A percentile compares a stretch with the other conserved stretches of the same genome.
phyloP scores from a whole-genome alignment of 2,888 invertebrate species.

The Scaptomyza polygonia region DNA sequence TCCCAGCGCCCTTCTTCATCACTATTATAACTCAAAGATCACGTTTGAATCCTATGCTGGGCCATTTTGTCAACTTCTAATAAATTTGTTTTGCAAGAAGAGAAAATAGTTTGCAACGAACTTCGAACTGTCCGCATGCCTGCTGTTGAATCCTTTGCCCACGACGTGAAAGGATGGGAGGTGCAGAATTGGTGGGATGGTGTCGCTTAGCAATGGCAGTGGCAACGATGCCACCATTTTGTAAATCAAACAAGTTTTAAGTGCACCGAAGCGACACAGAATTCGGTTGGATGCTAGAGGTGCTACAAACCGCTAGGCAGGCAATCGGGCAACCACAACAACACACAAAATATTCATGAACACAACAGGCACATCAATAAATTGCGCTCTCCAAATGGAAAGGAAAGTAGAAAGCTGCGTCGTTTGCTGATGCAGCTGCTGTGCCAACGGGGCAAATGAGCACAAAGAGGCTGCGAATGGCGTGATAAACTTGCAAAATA shows the following conservation, averaged over 20 bases:
- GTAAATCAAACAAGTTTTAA: conserved; percentile 70
- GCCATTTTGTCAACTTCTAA: conserved; percentile 64
- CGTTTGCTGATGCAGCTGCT: conserved; percentile 59
- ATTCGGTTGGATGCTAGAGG: conserved; percentile 25
- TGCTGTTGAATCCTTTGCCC: background rate
- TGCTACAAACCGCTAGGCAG: conserved; percentile 19
- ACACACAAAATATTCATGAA: conserved; percentile 70
- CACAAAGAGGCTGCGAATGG: conserved; percentile 44
- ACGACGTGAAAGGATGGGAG: background rate
- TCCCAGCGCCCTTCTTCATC: conserved; percentile 15
- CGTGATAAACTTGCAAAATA: conserved; percentile 65
- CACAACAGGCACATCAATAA: conserved; percentile 75
- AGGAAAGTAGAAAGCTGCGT: conserved; percentile 31
- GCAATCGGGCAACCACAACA: background rate
- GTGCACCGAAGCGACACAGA: conserved; percentile 51
- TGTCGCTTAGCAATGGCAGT: conserved; percentile 53
- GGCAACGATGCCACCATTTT: conserved; percentile 60
- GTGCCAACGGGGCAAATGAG: too few relatives aligned
- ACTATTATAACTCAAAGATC: conserved; percentile 36
- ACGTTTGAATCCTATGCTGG: conserved; percentile 30
- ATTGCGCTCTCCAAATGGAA: conserved; percentile 61
- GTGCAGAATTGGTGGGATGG: background rate
- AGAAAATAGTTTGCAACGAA: conserved; percentile 39
- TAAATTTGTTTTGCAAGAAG: conserved; percentile 45
- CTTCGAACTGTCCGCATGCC: conserved; percentile 28